Evolutionary conservation across 2,888 invertebrate species (phyloP).

Genomic region (Timema podura): DNA sequence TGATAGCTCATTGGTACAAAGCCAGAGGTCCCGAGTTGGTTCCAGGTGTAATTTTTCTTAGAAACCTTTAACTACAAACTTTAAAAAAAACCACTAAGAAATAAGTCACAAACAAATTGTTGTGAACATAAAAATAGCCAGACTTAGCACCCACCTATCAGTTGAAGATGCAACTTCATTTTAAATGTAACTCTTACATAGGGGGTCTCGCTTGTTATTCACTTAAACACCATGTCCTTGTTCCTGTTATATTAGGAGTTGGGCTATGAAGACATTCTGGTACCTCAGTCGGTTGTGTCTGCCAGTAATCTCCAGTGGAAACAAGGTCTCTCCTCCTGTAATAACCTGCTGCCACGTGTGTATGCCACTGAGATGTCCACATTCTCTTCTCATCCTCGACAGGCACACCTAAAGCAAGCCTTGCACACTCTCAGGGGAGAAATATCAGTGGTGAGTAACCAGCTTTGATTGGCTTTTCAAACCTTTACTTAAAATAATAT

Average conservation of each 20-base stretch:
- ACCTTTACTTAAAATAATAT: too few species aligned
- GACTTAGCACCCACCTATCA: too few species aligned
- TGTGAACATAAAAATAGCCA: too few species aligned
- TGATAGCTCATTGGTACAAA: too few species aligned
- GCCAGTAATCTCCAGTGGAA: constrained; percentile 62
- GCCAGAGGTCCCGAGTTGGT: too few species aligned
- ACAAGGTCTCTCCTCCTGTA: constrained; percentile 45
- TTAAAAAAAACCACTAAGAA: too few species aligned
- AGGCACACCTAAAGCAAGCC: constrained; percentile 47
- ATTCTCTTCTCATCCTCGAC: constrained; percentile 60
- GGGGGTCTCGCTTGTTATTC: not conserved
- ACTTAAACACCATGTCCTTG: constrained; percentile 19
- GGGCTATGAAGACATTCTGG: constrained; percentile 53
- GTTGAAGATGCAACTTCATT: too few species aligned
- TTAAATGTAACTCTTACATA: not conserved
- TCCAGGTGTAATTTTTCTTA: too few species aligned
- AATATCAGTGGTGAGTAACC: constrained; percentile 17
- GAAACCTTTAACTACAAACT: too few species aligned
- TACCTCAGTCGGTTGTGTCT: constrained; percentile 54
- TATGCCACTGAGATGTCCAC: constrained; percentile 59
- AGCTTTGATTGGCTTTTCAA: not conserved
- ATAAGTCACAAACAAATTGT: too few species aligned
- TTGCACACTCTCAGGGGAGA: constrained; percentile 44
- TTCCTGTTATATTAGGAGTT: constrained; percentile 33
- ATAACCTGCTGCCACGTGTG: constrained; percentile 52